Evolutionary conservation across 2,797 vertebrate genomes (phyloP).

Genomic region (Champsocephalus esox): DNA sequence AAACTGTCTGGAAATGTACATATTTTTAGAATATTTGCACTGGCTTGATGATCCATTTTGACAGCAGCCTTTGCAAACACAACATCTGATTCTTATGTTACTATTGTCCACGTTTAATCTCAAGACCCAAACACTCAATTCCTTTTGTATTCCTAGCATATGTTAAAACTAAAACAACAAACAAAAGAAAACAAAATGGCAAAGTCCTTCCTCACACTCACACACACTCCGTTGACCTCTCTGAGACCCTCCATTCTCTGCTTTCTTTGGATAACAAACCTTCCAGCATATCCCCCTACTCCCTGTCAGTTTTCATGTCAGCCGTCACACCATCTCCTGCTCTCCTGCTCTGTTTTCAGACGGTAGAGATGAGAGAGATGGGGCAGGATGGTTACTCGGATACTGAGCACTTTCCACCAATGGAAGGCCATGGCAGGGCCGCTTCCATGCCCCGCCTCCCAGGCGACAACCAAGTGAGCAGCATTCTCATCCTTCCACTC

Average conservation of each 20-base stretch:
- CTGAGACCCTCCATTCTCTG: slow-evolving; percentile 52
- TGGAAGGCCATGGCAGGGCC: slow-evolving; percentile 94
- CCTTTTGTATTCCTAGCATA: slow-evolving; percentile 9
- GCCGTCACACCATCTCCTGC: slow-evolving; percentile 83
- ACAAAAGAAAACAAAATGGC: neutral
- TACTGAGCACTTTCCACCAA: slow-evolving; percentile 94
- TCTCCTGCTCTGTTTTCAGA: slow-evolving; percentile 90
- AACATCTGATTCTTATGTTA: neutral
- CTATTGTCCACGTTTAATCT: neutral
- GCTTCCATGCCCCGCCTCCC: slow-evolving; percentile 98
- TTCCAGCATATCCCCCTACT: slow-evolving; percentile 49
- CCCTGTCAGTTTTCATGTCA: slow-evolving; percentile 71
- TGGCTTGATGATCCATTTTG: slow-evolving; percentile 27
- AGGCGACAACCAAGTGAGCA: slow-evolving; percentile 98
- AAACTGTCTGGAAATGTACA: neutral
- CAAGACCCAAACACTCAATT: slow-evolving; percentile 1
- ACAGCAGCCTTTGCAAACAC: slow-evolving; percentile 28
- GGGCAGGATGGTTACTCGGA: slow-evolving; percentile 94
- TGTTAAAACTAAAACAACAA: slow-evolving; percentile 29
- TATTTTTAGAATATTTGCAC: slow-evolving; percentile 7
- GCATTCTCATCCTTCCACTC: slow-evolving; percentile 86
- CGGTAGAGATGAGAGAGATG: slow-evolving; percentile 98
- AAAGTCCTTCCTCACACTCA: slow-evolving; percentile 17
- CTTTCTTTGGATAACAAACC: slow-evolving; percentile 60
- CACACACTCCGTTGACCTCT: slow-evolving; percentile 25